Base-by-base conservation (phyloP, 2,113 vertebrate genomes). In the Poeciliopsis prolifica region DNA sequence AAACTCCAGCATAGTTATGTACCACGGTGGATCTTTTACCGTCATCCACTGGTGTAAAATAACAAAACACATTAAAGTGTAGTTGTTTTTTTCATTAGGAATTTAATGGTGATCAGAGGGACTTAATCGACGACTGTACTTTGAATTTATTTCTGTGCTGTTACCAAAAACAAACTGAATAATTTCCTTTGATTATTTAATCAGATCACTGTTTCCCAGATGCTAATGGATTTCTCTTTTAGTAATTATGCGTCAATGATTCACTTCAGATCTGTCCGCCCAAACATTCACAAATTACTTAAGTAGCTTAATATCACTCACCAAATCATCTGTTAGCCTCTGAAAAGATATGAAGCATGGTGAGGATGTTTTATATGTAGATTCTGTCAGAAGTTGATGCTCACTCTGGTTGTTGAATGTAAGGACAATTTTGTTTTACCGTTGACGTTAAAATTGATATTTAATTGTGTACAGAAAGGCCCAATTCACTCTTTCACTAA, bases 171-270 rank as follows among this genome's bases (percentile, higher is more conserved):
- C 14, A 79, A 76, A 79, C 76, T 24, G 73, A 78, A 65, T 15
- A n/a, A 40, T 17, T 61, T 72, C 29, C 61, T 78, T 44, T 70
- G 44, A 70, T 72, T 70, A 70, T 68, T 69, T 37, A 80, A 76
- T 78, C 71, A 69, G 65, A 66, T 19, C n/a, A 42, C 70, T 61
- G 0, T 35, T 26, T 26, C 26, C 58, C 71, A 74, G 61, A 28
- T 74, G 22, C 54, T 74, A 28, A 64, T 68, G 42, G 8, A 48
- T 5, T 74, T 26, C 62, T n/a, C 29, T 37, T 72, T 40, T 26
- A 61, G 3, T 28, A 54, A 14, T 63, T 15, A 31, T 19, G 31
- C 7, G 9, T 79, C 24, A 70, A 69, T 14, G 24, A 24, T 62
- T 28, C 7, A 51, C 31, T 33, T 15, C 0, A 17, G 0, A 31